These are phyloP conservation scores for Herpetotheres cachinnans DNA, from an alignment of 2,113 vertebrate genomes.

Conservation along the genomic window DNA sequence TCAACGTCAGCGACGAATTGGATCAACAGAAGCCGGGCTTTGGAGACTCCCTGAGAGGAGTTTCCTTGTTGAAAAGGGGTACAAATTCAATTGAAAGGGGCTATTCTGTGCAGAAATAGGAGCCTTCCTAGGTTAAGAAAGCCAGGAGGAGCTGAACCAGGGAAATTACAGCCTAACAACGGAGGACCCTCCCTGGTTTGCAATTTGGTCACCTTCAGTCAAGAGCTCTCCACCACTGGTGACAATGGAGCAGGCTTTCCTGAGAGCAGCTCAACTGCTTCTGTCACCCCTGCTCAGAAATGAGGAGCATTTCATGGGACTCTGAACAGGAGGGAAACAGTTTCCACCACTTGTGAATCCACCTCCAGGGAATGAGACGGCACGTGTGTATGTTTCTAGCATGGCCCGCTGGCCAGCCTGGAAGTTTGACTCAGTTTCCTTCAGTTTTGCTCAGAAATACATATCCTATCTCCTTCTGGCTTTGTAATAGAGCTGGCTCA, in stretches of 20 bases:
- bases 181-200: background rate
- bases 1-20: background rate
- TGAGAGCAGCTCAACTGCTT: background rate
- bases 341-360: background rate
- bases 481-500: background rate
- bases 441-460: background rate
- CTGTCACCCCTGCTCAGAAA: background rate
- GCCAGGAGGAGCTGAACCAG: background rate
- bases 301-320: background rate
- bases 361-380: background rate
- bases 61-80: background rate
- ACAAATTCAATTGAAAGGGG: background rate
- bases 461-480: background rate
- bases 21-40: background rate
- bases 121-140: background rate
- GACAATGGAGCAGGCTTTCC: background rate
- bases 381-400: background rate
- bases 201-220: background rate
- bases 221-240: background rate
- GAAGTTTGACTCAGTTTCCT: background rate
- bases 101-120: background rate
- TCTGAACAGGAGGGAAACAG: background rate
- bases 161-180: background rate
- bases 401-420: background rate
- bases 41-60: background rate